Percentiles rank a stretch among this genome's conserved stretches.
These are phyloP conservation scores for Pelodytes ibericus DNA, from an alignment of 2,797 vertebrate species.

Conservation along the genomic window DNA sequence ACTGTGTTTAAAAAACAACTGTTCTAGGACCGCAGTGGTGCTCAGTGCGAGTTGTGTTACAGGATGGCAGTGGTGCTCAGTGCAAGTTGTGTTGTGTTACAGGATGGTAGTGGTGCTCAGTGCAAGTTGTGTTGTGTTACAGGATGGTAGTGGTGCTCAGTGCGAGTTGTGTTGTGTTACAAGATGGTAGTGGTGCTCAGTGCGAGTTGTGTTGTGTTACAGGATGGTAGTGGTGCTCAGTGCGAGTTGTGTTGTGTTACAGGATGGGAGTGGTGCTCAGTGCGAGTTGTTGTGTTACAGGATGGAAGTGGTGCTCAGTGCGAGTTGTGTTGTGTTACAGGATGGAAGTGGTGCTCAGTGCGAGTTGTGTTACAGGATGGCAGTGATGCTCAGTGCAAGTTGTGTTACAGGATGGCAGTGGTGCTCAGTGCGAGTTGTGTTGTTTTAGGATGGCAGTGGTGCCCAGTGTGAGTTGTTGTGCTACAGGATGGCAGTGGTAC, in stretches of 20 bases:
- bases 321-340: neutral
- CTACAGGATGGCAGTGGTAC: neutral
- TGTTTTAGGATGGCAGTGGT: neutral
- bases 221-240: neutral
- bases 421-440: neutral
- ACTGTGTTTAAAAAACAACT: too few relatives aligned
- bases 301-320: neutral
- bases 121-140: neutral
- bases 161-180: neutral
- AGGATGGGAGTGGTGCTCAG: neutral
- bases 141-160: neutral
- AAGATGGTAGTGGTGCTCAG: neutral
- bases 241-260: neutral
- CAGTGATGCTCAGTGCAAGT: neutral
- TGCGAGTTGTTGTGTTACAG: conserved; percentile 17
- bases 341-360: neutral
- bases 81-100: conserved; percentile 8
- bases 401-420: neutral
- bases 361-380: conserved; percentile 9
- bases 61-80: too few relatives aligned
- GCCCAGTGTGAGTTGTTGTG: neutral
- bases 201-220: neutral
- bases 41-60: too few relatives aligned
- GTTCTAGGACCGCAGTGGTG: too few relatives aligned
- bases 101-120: neutral